Base-by-base conservation (phyloP, 2,113 vertebrate genomes). In the Lepus timidus region DNA sequence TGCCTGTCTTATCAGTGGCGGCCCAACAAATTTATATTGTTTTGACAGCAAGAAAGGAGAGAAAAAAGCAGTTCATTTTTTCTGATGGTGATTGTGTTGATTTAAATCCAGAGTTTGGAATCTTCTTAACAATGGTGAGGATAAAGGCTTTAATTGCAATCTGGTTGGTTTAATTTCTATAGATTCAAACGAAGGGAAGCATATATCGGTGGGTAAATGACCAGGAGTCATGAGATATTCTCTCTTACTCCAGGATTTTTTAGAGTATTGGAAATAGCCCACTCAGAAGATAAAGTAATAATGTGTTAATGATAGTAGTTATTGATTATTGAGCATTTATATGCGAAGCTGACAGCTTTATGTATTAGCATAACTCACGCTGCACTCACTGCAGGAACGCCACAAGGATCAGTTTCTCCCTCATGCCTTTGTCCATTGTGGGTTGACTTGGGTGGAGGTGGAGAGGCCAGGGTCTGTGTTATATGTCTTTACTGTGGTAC, bases 111-210 rank as follows among this genome's bases (percentile, higher is more conserved):
- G 99, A 99, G 96, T 99, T 99, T 95, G 99, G 99, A 95, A 99
- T 99, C 98, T 99, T 99, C 97, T 97, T 99, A 92, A 99, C 99
- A 82, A 99, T 99, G 99, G 99, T 99, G 97, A 98, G 98, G 90
- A 85, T n/a, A 19, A 8, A 36, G 36, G 17, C 39, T 92, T 87
- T 88, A 79, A 82, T 68, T 92, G 33, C 23, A 94, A 39, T 62
- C 89, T 85, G 65, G 20, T 81, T 75, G 6, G 6, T 92, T 70
- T 93, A 78, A 94, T 86, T 78, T n/a, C 85, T 80, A 39, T 6
- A 79, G 36, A 82, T 9, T 81, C 51, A 65, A 93, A 70, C 51
- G 25, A 44, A 93, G 68, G 14, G 51, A 85, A 52, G 7, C 20
- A 12, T 67, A 9, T 75, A 29, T 89, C 70, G 20, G 10, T 67